phyloP scores from a whole-genome alignment of 1,140 invertebrate genomes.

The Heliconius himera region DNA sequence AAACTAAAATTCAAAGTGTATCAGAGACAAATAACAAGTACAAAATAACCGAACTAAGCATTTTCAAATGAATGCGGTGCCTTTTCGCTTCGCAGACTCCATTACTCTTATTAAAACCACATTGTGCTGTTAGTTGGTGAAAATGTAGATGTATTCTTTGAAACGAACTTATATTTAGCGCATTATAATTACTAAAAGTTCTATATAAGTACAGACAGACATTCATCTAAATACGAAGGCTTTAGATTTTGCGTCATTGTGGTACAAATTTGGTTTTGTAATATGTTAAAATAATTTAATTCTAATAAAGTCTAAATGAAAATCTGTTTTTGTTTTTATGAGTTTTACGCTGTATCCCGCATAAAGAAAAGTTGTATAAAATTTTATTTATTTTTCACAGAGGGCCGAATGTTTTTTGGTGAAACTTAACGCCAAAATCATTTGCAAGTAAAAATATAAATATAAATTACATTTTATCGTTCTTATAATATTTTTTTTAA shows the following conservation, averaged over 20 bases:
- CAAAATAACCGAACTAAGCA: constrained; percentile 21
- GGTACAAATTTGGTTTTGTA: not conserved
- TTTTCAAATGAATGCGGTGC: constrained; percentile 22
- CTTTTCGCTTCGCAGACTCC: constrained; percentile 20
- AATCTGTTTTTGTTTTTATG: no score
- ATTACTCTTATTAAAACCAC: constrained; percentile 23
- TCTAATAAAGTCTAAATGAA: not conserved
- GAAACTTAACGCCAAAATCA: no score
- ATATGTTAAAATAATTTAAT: not conserved
- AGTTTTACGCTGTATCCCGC: no score
- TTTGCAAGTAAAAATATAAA: no score
- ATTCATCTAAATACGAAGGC: not conserved
- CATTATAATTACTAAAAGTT: constrained; percentile 16
- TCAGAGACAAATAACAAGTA: constrained; percentile 16
- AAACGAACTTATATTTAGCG: not conserved
- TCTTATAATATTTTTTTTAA: no score
- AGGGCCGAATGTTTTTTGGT: no score
- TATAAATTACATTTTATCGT: no score
- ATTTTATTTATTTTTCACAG: no score
- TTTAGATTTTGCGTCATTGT: not conserved
- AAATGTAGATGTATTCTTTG: constrained; percentile 6
- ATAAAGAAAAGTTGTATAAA: no score
- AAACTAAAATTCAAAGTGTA: constrained; percentile 13
- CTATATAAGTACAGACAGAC: not conserved
- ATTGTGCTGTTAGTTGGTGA: constrained; percentile 16